These are phyloP conservation scores for Xyrichtys novacula DNA, from an alignment of 2,797 vertebrate genomes.

Conservation along the genomic window DNA sequence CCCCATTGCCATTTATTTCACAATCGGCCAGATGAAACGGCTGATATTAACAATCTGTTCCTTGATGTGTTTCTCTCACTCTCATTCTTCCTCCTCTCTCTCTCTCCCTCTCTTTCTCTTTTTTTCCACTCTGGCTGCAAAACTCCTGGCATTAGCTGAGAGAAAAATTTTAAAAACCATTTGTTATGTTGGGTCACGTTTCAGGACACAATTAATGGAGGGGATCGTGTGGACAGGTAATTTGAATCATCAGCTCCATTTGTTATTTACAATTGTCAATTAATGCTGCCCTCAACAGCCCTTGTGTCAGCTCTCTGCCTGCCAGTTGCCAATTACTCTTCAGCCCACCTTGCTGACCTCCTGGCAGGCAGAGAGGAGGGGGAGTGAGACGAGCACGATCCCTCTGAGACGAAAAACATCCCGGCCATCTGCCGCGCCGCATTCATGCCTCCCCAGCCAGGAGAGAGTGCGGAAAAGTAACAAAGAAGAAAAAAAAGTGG, in stretches of 20 bases:
- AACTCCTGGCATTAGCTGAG: slow-evolving; percentile 61
- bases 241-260: slow-evolving; percentile 85
- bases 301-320: slow-evolving; percentile 74
- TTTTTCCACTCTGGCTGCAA: slow-evolving; percentile 10
- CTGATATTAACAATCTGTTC: slow-evolving; percentile 90
- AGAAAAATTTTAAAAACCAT: slow-evolving; percentile 67
- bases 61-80: slow-evolving; percentile 85
- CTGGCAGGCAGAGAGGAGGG: slow-evolving; percentile 71
- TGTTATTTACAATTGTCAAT: slow-evolving; percentile 89
- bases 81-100: slow-evolving; percentile 31
- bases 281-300: slow-evolving; percentile 78
- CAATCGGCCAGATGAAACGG: slow-evolving; percentile 88
- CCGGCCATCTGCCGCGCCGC: slow-evolving; percentile 83
- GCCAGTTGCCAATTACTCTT: slow-evolving; percentile 87
- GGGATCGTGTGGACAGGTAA: slow-evolving; percentile 82
- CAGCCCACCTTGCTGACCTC: slow-evolving; percentile 86
- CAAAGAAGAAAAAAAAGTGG: slow-evolving; percentile 49
- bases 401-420: slow-evolving; percentile 80
- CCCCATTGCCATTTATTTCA: slow-evolving; percentile 91
- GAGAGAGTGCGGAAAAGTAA: slow-evolving; percentile 51
- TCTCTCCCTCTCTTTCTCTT: slow-evolving; percentile 21
- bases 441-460: slow-evolving; percentile 61
- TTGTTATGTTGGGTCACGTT: slow-evolving; percentile 84
- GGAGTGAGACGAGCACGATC: slow-evolving; percentile 71
- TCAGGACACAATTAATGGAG: slow-evolving; percentile 85